A percentile compares a stretch with the other conserved stretches of the same genome.
Evolutionary conservation across 2,888 invertebrate species (phyloP).

Genomic region (Baronia brevicornis): DNA sequence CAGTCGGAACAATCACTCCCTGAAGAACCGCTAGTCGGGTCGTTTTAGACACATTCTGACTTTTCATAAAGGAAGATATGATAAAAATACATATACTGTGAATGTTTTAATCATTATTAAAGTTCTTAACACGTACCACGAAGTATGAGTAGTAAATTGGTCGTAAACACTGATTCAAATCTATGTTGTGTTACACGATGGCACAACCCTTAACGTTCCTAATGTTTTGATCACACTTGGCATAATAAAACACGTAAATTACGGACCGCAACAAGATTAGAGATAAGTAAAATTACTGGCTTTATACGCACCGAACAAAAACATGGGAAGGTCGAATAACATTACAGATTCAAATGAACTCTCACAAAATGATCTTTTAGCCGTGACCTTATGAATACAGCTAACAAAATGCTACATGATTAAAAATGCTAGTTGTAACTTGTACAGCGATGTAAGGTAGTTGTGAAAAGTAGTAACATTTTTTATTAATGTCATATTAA

Average conservation of each 20-base stretch:
- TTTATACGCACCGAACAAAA: constrained; percentile 24
- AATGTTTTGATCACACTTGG: constrained; percentile 1
- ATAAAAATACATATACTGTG: too few species aligned
- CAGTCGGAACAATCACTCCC: too few species aligned
- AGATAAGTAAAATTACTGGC: constrained; percentile 15
- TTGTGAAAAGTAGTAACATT: neutral
- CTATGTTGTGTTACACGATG: too few species aligned
- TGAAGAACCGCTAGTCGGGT: too few species aligned
- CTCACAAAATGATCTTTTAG: constrained; percentile 5
- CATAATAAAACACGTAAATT: constrained; percentile 2
- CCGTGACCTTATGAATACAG: constrained; percentile 22
- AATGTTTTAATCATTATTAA: too few species aligned
- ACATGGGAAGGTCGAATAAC: constrained; percentile 29
- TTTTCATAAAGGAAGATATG: too few species aligned
- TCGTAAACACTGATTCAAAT: too few species aligned
- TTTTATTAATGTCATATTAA: constrained; percentile 4
- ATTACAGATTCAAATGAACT: constrained; percentile 28
- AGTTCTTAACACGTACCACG: too few species aligned
- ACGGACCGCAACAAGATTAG: constrained; percentile 3
- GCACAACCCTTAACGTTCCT: neutral
- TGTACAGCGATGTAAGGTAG: neutral
- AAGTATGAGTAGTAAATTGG: too few species aligned
- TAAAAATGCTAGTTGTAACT: neutral
- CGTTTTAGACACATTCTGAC: too few species aligned
- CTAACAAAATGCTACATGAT: neutral